Conservation (phyloP, 92 coral and sea anemone genomes). For the Pocillopora grandis region DNA sequence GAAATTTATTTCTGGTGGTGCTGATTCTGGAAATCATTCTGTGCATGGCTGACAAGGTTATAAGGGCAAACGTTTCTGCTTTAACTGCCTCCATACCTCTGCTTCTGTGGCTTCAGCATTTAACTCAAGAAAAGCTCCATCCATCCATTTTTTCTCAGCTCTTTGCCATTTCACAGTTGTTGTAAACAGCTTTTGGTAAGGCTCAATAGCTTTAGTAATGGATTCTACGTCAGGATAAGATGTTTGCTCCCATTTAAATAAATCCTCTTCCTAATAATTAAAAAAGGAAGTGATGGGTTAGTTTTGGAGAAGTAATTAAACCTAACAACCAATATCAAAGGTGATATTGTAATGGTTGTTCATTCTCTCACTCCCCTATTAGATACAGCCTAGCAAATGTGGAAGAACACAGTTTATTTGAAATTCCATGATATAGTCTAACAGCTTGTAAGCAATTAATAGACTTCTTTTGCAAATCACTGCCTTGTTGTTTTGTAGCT, state of each 20-base stretch:
- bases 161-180: slow-evolving; percentile 95
- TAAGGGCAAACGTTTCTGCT: not conserved
- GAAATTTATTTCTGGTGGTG: no score
- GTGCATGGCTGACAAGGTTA: not conserved
- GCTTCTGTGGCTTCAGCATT: slow-evolving; percentile 96
- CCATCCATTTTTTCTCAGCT: slow-evolving; percentile 99
- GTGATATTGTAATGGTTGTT: no score
- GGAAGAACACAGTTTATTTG: no score
- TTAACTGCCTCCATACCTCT: slow-evolving; percentile 62
- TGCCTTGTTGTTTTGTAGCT: no score
- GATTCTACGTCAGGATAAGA: slow-evolving; percentile 91
- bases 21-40: no score
- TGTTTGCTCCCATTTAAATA: slow-evolving; percentile 98
- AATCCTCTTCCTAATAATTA: slow-evolving; percentile 79
- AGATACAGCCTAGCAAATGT: no score
- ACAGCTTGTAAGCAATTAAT: no score
- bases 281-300: not conserved
- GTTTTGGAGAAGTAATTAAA: not conserved
- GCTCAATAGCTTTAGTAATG: slow-evolving; percentile 87
- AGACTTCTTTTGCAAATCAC: no score
- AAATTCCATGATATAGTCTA: no score
- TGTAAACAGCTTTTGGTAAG: slow-evolving; percentile 95
- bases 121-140: slow-evolving; percentile 94
- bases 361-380: no score
- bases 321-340: no score